phyloP scores from a whole-genome alignment of 2,113 vertebrate genomes.

The Cebus imitator region DNA sequence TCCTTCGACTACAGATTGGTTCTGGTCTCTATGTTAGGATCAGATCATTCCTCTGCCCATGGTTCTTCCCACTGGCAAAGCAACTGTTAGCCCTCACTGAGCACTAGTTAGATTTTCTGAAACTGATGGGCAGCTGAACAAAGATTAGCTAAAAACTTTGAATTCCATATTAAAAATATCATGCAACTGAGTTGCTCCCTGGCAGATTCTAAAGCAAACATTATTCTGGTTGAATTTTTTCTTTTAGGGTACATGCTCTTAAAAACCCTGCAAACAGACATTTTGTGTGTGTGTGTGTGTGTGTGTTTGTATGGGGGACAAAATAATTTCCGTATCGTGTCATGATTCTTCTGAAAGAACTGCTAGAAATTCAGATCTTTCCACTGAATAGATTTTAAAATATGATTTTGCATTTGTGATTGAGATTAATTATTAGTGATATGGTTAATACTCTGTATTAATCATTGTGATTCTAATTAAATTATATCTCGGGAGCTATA shows the following conservation, averaged over 20 bases:
- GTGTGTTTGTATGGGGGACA: not conserved
- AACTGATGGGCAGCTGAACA: conserved; percentile 52
- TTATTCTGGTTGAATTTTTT: conserved; percentile 23
- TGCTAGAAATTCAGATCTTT: not conserved
- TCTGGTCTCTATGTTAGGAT: not conserved
- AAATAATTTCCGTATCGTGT: not conserved
- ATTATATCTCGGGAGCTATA: conserved; percentile 53
- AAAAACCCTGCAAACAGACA: not conserved
- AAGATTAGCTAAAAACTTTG: conserved; percentile 26
- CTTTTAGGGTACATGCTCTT: not conserved
- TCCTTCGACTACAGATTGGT: not conserved
- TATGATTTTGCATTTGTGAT: not conserved
- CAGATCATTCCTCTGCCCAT: not conserved
- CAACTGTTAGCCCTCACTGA: conserved; percentile 59
- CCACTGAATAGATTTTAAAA: not conserved
- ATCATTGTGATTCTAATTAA: conserved; percentile 9
- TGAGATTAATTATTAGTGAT: not conserved
- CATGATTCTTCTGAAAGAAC: not conserved
- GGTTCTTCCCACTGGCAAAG: not conserved
- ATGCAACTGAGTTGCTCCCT: conserved; percentile 47
- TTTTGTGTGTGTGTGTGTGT: not conserved
- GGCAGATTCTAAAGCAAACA: conserved; percentile 41
- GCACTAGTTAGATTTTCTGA: conserved; percentile 37
- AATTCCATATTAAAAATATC: conserved; percentile 32
- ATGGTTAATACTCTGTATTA: not conserved